phyloP scores from a whole-genome alignment of 2,888 invertebrate species.

The Dicyrtomina minuta region DNA sequence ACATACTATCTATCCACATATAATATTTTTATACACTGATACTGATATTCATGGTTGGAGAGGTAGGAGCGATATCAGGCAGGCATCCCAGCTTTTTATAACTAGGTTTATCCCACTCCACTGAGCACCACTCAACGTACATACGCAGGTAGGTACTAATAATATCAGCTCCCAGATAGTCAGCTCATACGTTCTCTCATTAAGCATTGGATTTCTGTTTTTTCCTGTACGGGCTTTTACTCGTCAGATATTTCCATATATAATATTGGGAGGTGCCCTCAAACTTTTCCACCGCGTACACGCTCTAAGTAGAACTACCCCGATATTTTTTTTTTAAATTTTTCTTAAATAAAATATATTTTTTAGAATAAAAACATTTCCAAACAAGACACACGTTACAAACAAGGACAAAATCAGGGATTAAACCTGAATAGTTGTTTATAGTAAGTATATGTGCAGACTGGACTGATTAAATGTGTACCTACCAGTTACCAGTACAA shows the following conservation, averaged over 20 bases:
- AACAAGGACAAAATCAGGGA: not conserved
- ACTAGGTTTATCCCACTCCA: not conserved
- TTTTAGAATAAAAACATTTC: not conserved
- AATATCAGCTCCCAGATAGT: not conserved
- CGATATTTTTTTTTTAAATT: too few species aligned
- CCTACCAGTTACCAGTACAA: too few species aligned
- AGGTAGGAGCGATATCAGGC: not conserved
- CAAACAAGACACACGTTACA: too few species aligned
- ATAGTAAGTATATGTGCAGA: too few species aligned
- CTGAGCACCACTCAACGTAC: not conserved
- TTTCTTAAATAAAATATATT: not conserved
- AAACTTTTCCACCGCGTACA: too few species aligned
- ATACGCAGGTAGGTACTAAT: not conserved
- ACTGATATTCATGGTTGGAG: not conserved
- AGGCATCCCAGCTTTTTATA: not conserved
- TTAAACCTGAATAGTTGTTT: not conserved
- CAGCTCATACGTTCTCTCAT: not conserved
- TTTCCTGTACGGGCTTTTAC: too few species aligned
- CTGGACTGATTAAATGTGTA: too few species aligned
- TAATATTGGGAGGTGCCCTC: too few species aligned
- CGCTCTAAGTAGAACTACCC: too few species aligned
- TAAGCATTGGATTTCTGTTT: not conserved
- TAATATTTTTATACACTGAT: not conserved
- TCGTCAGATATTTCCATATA: too few species aligned
- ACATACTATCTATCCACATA: too few species aligned